Evolutionary conservation across 2,888 invertebrate genomes (phyloP), one percentile per base, ranked within the genome.

Genomic region (Didymodactylos carnosus): DNA sequence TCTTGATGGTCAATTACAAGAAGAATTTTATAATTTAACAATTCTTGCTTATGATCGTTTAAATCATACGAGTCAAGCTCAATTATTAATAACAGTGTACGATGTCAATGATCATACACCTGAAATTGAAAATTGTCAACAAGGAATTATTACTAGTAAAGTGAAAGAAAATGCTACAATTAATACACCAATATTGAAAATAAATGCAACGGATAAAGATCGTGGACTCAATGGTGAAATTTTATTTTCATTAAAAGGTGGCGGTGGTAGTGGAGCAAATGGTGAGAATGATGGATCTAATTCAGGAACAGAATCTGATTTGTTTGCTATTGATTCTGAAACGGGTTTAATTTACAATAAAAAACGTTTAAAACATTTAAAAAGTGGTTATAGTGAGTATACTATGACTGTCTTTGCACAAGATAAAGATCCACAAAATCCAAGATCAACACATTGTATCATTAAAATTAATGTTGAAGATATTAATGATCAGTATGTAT

Each of bases 341-440:
- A 91, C 93, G 40, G 97, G 97, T 29, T 92, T 93, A 84, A 91
- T 97, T 82, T 94, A 94, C 53, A 91, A 92, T 85, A 88, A 91
- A 79, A 90, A 92, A 80, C 97, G 97, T 87, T 97, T 97, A 86
- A 88, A 95, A 77, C 97, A 97, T 85, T 85, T 87, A 75, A 93
- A 93, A 87, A 93, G 94, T 83, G 93, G 69, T 46, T 74, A 53
- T 46, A 71, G 71, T 39, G 75, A 75, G 39, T 75, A 72, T 46
- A 75, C 71, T 29, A 70, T 75, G 19, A 75, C 75, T n/a, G 72
- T 75, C 16, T 69, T 71, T 35, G 75, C 75, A 14, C 71, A 71
- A 39, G 75, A 75, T 46, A 71, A 70, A 39, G 75, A 71, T 69
- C 46, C 69, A 40, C 69, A 72, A 14, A 71, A 74, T 71, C 71